Evolutionary conservation across 2,888 invertebrate species (phyloP), one percentile per base, ranked within the genome.

Genomic region (Diaperis boleti): DNA sequence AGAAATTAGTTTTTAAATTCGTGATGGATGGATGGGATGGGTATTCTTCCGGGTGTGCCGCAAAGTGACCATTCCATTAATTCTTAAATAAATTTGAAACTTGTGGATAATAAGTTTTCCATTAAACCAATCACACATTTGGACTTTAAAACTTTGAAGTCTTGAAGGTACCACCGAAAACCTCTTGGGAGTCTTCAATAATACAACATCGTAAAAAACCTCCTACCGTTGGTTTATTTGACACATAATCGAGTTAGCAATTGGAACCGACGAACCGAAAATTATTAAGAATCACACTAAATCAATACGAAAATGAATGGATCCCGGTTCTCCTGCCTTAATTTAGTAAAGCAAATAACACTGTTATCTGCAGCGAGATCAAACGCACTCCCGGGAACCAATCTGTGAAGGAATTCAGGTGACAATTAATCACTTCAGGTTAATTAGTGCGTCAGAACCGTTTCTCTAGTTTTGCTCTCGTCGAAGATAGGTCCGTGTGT

Each of bases 401-500:
- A 69, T 66, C 66, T 69, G 59, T 55, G 55, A 42, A 68, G 66
- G 65, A 68, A 70, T 68, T 60, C 66, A 63, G 70, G 65, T 70
- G 71, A 70, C 70, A 71, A 73, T 73, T 74, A 73, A 74, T 73
- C 72, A 73, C 69, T 68, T 68, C 63, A 59, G 68, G 70, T 69
- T 72, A 73, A 72, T 73, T 73, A 74, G 67, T 66, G 65, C 69
- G 71, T 73, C 71, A 73, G 67, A 62, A 65, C 63, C 56, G 67
- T 65, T 7, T 68, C 62, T 10, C 44, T 45, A 22, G 26, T 33
- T 47, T 37, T 37, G 50, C 44, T 50, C 52, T 52, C 54, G 17
- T 61, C 54, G 47, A 44, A 62, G 68, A 69, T 68, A 64, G 67
- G 68, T 65, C 64, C 37, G 63, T 59, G 54, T n/a, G n/a, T 64